Evolutionary conservation across 2,797 vertebrate genomes (phyloP).

Genomic region (Eulemur albifrons): DNA sequence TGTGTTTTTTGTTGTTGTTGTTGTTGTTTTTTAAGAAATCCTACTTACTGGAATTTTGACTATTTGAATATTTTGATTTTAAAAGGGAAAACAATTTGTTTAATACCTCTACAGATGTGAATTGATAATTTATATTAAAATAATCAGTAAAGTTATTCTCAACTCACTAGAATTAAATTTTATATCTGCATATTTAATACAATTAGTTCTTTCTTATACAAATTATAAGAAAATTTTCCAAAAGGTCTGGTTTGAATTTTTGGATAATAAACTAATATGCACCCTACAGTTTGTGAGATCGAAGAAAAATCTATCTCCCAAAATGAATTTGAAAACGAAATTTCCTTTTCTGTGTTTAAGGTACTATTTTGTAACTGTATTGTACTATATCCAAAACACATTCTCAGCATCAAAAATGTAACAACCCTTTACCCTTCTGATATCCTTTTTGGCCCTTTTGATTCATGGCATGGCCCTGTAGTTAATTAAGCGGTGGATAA

Average conservation of each 20-base stretch:
- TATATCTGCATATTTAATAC: not conserved
- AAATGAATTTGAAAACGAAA: not conserved
- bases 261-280: not conserved
- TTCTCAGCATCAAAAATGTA: not conserved
- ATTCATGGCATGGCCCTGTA: not conserved
- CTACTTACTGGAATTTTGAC: constrained; percentile 33
- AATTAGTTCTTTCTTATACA: not conserved
- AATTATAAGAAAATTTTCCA: not conserved
- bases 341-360: not conserved
- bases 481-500: constrained; percentile 35
- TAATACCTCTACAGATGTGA: not conserved
- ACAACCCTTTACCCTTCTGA: not conserved
- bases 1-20: not conserved
- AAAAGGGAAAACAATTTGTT: constrained; percentile 21
- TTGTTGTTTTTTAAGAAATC: constrained; percentile 38
- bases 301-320: not conserved
- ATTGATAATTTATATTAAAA: constrained; percentile 25
- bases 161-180: not conserved
- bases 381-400: not conserved
- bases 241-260: not conserved
- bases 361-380: not conserved
- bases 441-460: not conserved
- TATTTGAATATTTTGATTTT: constrained; percentile 37
- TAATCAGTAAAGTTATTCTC: constrained; percentile 25
- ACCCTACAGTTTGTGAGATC: not conserved